Evolutionary conservation across 92 coral and sea anemone genomes (phyloP), one percentile per base, ranked within the genome.

Genomic region (Zoanthus sansibaricus): DNA sequence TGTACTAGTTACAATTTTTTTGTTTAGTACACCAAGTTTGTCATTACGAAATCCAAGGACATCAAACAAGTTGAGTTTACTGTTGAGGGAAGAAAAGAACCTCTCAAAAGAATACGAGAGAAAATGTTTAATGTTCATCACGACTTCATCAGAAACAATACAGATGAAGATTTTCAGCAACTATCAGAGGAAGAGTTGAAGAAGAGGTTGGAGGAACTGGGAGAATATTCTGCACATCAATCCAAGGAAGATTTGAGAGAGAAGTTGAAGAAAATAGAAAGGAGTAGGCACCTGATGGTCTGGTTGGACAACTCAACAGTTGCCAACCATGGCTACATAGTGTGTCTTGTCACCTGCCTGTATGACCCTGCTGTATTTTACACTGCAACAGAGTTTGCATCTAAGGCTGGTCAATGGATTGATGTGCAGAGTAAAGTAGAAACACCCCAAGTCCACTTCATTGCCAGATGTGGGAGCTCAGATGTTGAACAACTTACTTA

Each of bases 261-360:
- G 18, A 86, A 83, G 37, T 44, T 87, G 67, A 54, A 55, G 9
- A 47, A 68, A 52, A 46, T 90, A 15, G 93, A 90, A 79, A 79
- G 82, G 52, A 78, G 75, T 0, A 79, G 93, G 67, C 58, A 78
- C 56, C 52, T 86, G 0, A 58, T 90, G n/a, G 71, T 55, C 59
- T 76, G 82, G 48, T 7, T 51, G 49, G 82, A 76, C 67, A 76
- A 76, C 20, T 76, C 82, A 76, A 49, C 59, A 11, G 47, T 76
- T 54, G 66, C 86, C 67, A 89, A 89, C 42, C 89, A 85, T 89
- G 92, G 92, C 47, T 51, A 89, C 55, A 20, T 89, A 30, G 82
- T 89, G 71, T 89, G 90, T 37, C 74, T 89, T 25, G 75, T 86
- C 44, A 76, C 90, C 17, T 86, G 78, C 30, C 75, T 87, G 32